These are phyloP conservation scores for Oreochromis mossambicus DNA, from an alignment of 2,797 vertebrate species.

Conservation along the genomic window DNA sequence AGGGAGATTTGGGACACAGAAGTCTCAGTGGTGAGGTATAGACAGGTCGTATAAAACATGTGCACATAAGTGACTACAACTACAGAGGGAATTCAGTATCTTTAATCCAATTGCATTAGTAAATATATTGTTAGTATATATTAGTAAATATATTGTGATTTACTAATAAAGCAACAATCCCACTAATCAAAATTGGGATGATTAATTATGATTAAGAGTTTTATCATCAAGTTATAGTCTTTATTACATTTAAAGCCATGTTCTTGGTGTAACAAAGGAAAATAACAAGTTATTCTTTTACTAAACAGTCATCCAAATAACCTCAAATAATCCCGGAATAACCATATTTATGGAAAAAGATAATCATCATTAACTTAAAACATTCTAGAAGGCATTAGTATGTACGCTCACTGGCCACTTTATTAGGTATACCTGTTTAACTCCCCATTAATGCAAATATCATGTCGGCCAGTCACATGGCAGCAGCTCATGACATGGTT, in stretches of 20 bases:
- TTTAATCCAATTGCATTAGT: neutral
- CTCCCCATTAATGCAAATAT: neutral
- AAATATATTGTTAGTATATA: neutral
- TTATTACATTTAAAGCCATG: neutral
- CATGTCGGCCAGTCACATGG: neutral
- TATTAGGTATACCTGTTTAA: neutral
- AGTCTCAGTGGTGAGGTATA: neutral
- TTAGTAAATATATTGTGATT: too few species aligned
- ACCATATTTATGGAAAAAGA: neutral
- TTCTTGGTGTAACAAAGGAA: neutral
- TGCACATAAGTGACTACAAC: neutral
- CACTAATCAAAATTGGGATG: neutral
- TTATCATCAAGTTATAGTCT: neutral
- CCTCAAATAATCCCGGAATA: neutral
- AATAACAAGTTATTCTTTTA: neutral
- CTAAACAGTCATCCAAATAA: neutral
- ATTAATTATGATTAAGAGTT: neutral
- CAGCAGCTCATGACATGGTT: neutral
- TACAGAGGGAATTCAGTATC: neutral
- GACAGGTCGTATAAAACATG: neutral
- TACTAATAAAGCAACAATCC: neutral
- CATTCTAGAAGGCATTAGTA: neutral
- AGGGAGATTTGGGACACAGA: neutral
- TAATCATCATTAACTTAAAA: neutral
- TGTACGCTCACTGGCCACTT: neutral